phyloP scores from a whole-genome alignment of 2,113 vertebrate species.

The Phocoena phocoena region DNA sequence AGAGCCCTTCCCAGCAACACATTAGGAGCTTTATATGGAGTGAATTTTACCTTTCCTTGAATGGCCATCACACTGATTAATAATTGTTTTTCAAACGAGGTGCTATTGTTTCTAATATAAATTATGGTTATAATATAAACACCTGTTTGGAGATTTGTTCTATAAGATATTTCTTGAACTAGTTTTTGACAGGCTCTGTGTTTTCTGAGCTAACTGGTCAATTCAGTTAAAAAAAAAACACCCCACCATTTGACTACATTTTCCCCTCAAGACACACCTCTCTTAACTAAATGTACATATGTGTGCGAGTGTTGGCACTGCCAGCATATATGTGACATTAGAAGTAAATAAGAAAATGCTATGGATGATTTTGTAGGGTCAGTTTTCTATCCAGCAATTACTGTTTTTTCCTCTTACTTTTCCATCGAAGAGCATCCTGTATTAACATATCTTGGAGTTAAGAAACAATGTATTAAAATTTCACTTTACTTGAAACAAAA shows the following conservation, averaged over 20 bases:
- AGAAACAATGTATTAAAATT: conserved; percentile 22
- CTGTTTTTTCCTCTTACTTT: not conserved
- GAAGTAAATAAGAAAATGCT: not conserved
- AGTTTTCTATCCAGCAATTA: not conserved
- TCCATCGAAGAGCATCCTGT: not conserved
- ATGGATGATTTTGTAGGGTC: not conserved
- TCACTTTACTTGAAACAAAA: conserved; percentile 24
- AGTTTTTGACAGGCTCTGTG: not conserved
- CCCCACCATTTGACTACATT: not conserved
- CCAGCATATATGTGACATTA: not conserved
- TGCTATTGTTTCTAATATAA: conserved; percentile 42
- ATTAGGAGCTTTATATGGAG: not conserved
- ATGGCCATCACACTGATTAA: not conserved
- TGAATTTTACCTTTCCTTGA: not conserved
- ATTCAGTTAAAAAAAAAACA: not conserved
- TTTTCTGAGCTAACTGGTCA: conserved; percentile 38
- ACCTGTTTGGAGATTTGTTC: conserved; percentile 44
- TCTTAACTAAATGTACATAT: not conserved
- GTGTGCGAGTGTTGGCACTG: not conserved
- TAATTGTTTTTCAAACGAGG: conserved; percentile 43
- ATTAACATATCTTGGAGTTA: not conserved
- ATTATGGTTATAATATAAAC: conserved; percentile 11
- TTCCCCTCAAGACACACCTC: not conserved
- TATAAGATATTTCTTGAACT: not conserved
- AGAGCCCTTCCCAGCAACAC: not conserved